phyloP scores from a whole-genome alignment of 2,797 vertebrate species.

The Danio albolineatus region DNA sequence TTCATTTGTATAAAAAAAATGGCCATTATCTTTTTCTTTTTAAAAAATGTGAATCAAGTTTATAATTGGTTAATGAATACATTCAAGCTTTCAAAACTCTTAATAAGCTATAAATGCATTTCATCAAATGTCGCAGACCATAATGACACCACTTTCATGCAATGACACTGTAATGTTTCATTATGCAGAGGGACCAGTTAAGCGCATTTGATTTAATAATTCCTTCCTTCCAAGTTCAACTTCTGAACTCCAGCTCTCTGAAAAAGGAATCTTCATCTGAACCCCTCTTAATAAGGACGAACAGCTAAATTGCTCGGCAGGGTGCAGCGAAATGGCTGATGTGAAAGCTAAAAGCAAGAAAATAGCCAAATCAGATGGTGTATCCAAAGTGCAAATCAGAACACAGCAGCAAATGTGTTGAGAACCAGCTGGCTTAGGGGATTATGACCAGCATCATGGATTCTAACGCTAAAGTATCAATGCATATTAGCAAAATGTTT shows the following conservation, averaged over 20 bases:
- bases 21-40: no score
- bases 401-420: neutral
- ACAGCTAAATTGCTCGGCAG: constrained; percentile 19
- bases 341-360: constrained; percentile 17
- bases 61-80: neutral
- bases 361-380: constrained; percentile 11
- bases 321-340: constrained; percentile 10
- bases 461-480: neutral
- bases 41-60: neutral
- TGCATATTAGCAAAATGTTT: constrained; percentile 1
- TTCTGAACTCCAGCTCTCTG: constrained; percentile 19
- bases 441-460: constrained; percentile 2
- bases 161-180: neutral
- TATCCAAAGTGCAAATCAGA: constrained; percentile 2
- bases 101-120: neutral
- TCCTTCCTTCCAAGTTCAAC: constrained; percentile 29
- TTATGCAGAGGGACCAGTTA: constrained; percentile 33
- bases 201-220: constrained; percentile 42
- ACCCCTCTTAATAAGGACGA: constrained; percentile 25
- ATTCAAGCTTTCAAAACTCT: neutral
- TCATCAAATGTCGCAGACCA: neutral
- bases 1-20: no score
- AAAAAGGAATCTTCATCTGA: constrained; percentile 40
- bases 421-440: constrained; percentile 2
- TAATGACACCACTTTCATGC: no score